Evolutionary conservation across 2,888 invertebrate genomes (phyloP), one percentile per base, ranked within the genome.

Genomic region (Acrobasis suavella): DNA sequence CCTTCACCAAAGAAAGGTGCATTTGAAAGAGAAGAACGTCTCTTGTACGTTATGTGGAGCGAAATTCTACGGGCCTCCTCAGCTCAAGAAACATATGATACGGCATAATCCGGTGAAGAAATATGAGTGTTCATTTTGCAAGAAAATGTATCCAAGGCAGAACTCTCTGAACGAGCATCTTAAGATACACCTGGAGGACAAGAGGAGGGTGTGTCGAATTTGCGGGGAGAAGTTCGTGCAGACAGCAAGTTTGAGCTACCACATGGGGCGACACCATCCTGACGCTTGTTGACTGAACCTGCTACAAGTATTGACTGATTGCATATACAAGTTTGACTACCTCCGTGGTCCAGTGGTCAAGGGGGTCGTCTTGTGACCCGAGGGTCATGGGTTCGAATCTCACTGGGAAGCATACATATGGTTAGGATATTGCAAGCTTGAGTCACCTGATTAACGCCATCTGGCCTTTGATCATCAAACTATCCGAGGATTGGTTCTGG

Each of bases 41-140:
- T 22, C 49, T 1, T 67, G 67, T 52, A 32, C 52, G 5, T 6
- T 61, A 1, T 67, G 67, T 10, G 51, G 39, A 5, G 37, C 50
- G 46, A 60, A 39, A 17, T 64, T 67, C 16, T 63, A 64, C 15
- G 58, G 70, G 49, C 42, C 51, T 17, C 56, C 56, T 0, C 56
- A 65, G 2, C 52, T 75, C 50, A 65, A 58, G 10, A 64, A 64
- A 2, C 75, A 75, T 22, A 63, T 69, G 61, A 39, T 63, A 0
- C 17, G 58, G 0, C 74, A 75, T 8, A 66, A 60, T 38, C 64
- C 71, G 9, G 68, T 68, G 9, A 77, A 73, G 46, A 71, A 72
- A 12, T 76, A 72, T 60, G 67, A 74, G n/a, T 84, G 82, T 62
- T 59, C 66, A 7, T 73, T 65, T 49, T 84, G 83, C 65, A 70